Conservation (phyloP, 2,797 vertebrate species). For the Eospalax fontanierii region DNA sequence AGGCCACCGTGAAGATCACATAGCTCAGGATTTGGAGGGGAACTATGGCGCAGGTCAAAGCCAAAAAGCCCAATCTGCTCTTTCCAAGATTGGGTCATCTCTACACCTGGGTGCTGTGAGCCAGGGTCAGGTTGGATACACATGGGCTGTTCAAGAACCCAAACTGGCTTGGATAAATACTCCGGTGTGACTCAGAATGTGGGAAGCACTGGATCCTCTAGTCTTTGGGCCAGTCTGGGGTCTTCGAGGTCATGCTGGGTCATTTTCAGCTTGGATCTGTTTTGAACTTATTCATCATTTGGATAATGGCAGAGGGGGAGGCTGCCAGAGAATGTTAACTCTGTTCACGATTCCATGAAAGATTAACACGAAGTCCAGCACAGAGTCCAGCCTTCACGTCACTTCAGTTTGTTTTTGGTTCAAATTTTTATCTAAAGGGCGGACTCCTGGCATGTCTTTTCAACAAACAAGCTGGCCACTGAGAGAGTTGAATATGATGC, state of each 20-base stretch:
- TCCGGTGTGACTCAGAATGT: background rate
- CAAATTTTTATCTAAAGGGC: background rate
- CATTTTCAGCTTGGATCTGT: background rate
- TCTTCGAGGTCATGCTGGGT: background rate
- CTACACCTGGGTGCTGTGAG: no score
- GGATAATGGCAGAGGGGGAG: background rate
- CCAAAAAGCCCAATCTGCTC: background rate
- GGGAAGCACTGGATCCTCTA: background rate
- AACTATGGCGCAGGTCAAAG: no score
- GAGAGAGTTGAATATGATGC: background rate
- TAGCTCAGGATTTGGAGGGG: background rate
- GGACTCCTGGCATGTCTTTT: constrained; percentile 31
- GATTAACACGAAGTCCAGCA: constrained; percentile 49
- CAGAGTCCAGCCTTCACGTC: constrained; percentile 61
- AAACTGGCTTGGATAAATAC: background rate
- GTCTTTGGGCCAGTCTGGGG: background rate
- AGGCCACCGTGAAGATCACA: no score
- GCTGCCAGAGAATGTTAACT: constrained; percentile 31
- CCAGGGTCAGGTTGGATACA: background rate
- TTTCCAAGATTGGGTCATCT: background rate
- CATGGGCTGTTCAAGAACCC: background rate
- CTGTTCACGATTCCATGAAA: constrained; percentile 41
- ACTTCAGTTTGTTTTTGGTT: constrained; percentile 63
- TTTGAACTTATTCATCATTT: constrained; percentile 20
- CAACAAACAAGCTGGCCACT: background rate